Base-by-base conservation (phyloP, 2,888 invertebrate genomes). In the Hololepta plana region DNA sequence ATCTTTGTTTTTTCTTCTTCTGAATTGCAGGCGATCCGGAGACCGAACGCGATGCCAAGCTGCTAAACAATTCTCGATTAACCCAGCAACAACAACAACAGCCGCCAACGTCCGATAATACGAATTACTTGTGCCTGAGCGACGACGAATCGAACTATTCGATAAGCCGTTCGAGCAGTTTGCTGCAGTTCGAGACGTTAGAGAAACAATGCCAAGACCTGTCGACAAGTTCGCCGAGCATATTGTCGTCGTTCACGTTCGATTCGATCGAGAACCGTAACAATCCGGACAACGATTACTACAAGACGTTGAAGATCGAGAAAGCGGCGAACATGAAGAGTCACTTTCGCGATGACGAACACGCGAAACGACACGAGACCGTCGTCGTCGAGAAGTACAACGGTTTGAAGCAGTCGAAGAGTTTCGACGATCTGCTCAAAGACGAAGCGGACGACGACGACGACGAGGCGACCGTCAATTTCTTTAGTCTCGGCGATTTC, bases 171-270 rank as follows among this genome's bases (percentile, higher is more conserved):
- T 79, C 80, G 33, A 79, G 79, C 36, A 81, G 81, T 39, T 60
- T 85, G 34, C 64, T 84, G 34, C 82, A 82, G 53, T 85, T 85
- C 53, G 84, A 84, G 55, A 79, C 76, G 3, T 58, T 84, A 32
- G 84, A 84, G 49, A 66, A 69, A 22, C 72, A 72, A 40, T 60
- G 72, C 42, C 67, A 67, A 41, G 56, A 53, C 24, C 48, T 28
- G 8, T 57, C 54, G 36, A 48, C 46, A 28, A 52, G 51, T 36
- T 53, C 54, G 7, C 56, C 56, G 4, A 62, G 62, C 32, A 55
- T 62, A 2, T 49, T 59, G 20, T 61, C 61, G 12, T 56, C 57
- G 11, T 59, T 58, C 37, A 62, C 62, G 35, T 60, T 57, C 46
- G 62, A 65, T 36, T 60, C 62, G 0, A 44, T 63, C 28, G 64